Evolutionary conservation across 2,888 invertebrate species (phyloP).

Genomic region (Microctonus aethiopoides): DNA sequence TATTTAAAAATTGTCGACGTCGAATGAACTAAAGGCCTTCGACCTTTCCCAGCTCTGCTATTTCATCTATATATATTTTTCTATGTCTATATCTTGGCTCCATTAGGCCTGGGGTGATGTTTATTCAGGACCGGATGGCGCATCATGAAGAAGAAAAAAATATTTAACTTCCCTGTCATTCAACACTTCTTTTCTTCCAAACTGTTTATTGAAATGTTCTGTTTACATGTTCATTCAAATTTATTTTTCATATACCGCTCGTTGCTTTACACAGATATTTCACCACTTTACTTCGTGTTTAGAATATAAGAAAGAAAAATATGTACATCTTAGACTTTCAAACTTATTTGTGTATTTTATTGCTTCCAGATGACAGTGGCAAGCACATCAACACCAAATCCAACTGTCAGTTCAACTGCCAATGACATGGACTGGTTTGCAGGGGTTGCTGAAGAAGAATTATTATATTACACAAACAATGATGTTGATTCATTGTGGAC

Average conservation of each 20-base stretch:
- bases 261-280: too few relatives aligned
- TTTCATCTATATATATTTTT: neutral
- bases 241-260: too few relatives aligned
- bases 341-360: too few relatives aligned
- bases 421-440: slow-evolving; percentile 65
- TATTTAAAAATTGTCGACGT: neutral
- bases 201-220: slow-evolving; percentile 14
- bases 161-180: slow-evolving; percentile 28
- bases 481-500: slow-evolving; percentile 63
- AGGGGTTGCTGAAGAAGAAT: slow-evolving; percentile 64
- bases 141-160: slow-evolving; percentile 13
- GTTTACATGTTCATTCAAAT: slow-evolving; percentile 3
- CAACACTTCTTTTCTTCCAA: neutral
- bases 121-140: slow-evolving; percentile 42
- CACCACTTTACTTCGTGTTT: neutral
- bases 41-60: neutral
- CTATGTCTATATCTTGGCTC: slow-evolving; percentile 27
- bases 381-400: slow-evolving; percentile 47
- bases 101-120: slow-evolving; percentile 41
- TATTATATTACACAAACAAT: slow-evolving; percentile 63
- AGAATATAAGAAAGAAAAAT: too few relatives aligned
- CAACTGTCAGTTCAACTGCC: slow-evolving; percentile 57
- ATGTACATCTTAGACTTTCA: too few relatives aligned
- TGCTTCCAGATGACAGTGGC: slow-evolving; percentile 57
- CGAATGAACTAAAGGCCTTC: neutral